Evolutionary conservation across 2,888 invertebrate genomes (phyloP).

Genomic region (Caenorhabditis sp.): DNA sequence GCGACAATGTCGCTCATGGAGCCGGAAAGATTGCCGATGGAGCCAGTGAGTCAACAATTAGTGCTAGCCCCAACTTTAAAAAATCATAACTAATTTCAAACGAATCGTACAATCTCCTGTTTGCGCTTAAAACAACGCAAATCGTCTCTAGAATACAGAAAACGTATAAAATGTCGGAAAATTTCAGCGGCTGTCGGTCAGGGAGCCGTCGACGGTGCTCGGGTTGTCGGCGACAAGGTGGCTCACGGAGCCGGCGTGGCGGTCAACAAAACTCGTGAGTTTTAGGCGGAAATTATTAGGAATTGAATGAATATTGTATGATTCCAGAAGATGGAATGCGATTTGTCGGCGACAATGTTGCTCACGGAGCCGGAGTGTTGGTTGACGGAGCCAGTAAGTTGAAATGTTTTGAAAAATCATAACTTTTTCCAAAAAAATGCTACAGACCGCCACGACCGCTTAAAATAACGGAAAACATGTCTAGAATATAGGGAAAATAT

Average conservation of each 20-base stretch:
- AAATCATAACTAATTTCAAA: too few relatives aligned
- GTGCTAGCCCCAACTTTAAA: too few relatives aligned
- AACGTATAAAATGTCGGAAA: too few relatives aligned
- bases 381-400: slow-evolving; percentile 33
- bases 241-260: slow-evolving; percentile 42
- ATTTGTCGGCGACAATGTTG: slow-evolving; percentile 19
- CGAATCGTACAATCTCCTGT: too few relatives aligned
- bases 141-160: neutral
- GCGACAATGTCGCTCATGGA: slow-evolving; percentile 30
- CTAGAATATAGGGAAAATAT: too few relatives aligned
- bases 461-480: too few relatives aligned
- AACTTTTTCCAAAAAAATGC: too few relatives aligned
- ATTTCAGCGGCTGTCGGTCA: too few relatives aligned
- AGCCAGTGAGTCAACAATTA: slow-evolving; percentile 6
- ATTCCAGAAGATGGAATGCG: slow-evolving; percentile 20
- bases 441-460: too few relatives aligned
- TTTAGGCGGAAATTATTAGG: neutral
- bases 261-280: slow-evolving; percentile 13
- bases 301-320: neutral
- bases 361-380: slow-evolving; percentile 35
- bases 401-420: neutral
- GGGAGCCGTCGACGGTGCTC: slow-evolving; percentile 14
- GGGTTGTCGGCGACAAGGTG: slow-evolving; percentile 30
- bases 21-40: slow-evolving; percentile 18
- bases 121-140: too few relatives aligned